Conservation (phyloP, 2,113 vertebrate species). For the Grammomys surdaster region DNA sequence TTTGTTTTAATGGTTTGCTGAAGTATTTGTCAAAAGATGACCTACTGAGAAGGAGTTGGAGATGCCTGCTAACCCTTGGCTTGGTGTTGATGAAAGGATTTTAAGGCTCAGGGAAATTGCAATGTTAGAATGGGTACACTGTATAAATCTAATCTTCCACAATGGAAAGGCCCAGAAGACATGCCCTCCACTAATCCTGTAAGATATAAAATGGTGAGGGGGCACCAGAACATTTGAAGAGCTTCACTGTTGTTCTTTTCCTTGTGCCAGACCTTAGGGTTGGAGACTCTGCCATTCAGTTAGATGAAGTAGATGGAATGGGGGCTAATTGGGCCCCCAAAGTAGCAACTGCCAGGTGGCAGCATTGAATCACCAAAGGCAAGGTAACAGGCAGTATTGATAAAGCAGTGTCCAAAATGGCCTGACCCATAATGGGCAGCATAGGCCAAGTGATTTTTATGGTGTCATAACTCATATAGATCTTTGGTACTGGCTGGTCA, state of each 20-base stretch:
- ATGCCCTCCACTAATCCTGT: neutral
- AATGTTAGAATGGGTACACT: neutral
- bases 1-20: neutral
- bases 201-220: neutral
- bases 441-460: neutral
- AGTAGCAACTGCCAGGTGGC: neutral
- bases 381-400: neutral
- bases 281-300: neutral
- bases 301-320: neutral
- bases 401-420: neutral
- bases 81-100: neutral
- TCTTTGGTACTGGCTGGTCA: neutral
- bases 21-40: neutral
- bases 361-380: neutral
- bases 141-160: neutral
- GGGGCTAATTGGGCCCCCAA: neutral
- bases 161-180: neutral
- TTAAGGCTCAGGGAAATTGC: neutral
- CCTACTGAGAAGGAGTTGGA: neutral
- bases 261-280: neutral
- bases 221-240: neutral
- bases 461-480: neutral
- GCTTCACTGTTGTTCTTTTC: neutral
- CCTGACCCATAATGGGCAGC: neutral
- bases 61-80: neutral